Evolutionary conservation across 2,888 invertebrate species (phyloP).

Genomic region (Morpho helenor): DNA sequence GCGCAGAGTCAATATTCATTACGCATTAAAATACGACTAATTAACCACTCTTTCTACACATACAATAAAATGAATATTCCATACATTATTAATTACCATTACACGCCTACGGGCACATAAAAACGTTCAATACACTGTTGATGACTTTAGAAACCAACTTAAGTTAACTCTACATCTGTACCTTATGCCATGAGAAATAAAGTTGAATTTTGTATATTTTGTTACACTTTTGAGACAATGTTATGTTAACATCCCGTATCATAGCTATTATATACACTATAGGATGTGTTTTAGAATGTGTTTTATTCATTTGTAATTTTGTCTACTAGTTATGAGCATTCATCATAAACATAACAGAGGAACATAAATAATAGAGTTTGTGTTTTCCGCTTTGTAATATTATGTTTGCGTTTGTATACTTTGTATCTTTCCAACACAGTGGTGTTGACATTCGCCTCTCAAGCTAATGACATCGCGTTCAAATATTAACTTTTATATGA

Average conservation of each 20-base stretch:
- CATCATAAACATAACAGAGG: slow-evolving; percentile 54
- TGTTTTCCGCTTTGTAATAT: slow-evolving; percentile 42
- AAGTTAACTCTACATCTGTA: background rate
- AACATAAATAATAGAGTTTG: slow-evolving; percentile 58
- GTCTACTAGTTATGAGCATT: slow-evolving; percentile 37
- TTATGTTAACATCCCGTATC: no score
- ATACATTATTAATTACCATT: slow-evolving; percentile 27
- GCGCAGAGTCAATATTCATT: slow-evolving; percentile 26
- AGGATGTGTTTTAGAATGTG: no score
- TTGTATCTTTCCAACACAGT: background rate
- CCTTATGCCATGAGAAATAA: background rate
- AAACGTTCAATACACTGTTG: slow-evolving; percentile 22
- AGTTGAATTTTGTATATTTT: slow-evolving; percentile 6
- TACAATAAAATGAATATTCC: slow-evolving; percentile 28
- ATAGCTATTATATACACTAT: no score
- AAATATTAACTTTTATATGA: no score
- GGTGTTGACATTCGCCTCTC: no score
- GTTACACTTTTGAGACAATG: no score
- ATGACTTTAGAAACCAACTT: slow-evolving; percentile 15
- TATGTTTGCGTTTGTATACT: slow-evolving; percentile 12
- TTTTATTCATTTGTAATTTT: no score
- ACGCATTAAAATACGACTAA: slow-evolving; percentile 19
- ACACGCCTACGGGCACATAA: slow-evolving; percentile 25
- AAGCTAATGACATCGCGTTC: no score
- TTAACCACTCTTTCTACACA: slow-evolving; percentile 22